phyloP scores from a whole-genome alignment of 2,797 vertebrate genomes.

The Antrozous pallidus region DNA sequence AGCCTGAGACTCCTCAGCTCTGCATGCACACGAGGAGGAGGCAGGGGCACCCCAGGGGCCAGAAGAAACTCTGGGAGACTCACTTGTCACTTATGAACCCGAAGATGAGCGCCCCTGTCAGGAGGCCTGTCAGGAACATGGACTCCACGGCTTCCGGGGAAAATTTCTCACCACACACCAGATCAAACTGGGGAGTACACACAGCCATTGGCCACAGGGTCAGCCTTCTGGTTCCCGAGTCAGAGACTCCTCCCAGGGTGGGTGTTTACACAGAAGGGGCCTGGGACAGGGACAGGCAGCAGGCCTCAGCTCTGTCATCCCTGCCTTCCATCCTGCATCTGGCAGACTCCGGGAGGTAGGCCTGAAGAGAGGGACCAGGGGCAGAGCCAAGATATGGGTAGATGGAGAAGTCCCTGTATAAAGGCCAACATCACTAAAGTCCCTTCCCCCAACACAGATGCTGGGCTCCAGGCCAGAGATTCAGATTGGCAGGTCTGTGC shows the following conservation, averaged over 20 bases:
- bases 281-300: background rate
- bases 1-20: background rate
- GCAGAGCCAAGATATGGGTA: no score
- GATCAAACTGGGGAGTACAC: slow-evolving; percentile 70
- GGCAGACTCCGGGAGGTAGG: background rate
- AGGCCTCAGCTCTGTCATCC: background rate
- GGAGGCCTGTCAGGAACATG: slow-evolving; percentile 87
- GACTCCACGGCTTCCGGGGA: slow-evolving; percentile 83
- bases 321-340: background rate
- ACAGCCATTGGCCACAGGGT: background rate
- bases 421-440: background rate
- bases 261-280: no score
- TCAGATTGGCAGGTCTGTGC: background rate
- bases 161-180: slow-evolving; percentile 87
- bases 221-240: background rate
- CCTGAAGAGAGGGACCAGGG: background rate
- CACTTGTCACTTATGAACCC: slow-evolving; percentile 91
- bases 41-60: background rate
- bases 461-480: background rate
- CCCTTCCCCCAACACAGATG: background rate
- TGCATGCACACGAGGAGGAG: background rate
- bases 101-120: slow-evolving; percentile 87
- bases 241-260: background rate
- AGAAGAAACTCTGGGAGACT: slow-evolving; percentile 8
- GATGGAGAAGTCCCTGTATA: background rate